Evolutionary conservation across 2,797 vertebrate species (phyloP), one percentile per base, ranked within the genome.

Genomic region (Rhincodon typus): DNA sequence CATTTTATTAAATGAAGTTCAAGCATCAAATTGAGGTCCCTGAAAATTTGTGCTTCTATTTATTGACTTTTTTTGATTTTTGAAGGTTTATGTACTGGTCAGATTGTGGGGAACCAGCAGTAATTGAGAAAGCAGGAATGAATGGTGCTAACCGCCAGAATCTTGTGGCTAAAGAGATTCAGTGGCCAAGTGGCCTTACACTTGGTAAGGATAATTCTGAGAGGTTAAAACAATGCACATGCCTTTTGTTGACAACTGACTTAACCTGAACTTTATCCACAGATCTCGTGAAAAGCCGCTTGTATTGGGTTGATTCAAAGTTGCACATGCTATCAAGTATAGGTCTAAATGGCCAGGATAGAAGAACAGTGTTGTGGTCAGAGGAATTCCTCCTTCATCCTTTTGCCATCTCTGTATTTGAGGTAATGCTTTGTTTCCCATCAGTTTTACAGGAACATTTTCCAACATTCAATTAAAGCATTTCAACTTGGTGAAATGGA

Each of bases 261-360:
- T 67, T 77, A 53, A 6, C 38, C 25, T 57, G 38, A 90, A 91
- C 62, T 38, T 93, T 95, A 6, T 69, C 90, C 30, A 42, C 97
- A 99, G 99, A 99, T 97, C 98, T 99, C 97, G 98, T 99, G 96
- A 99, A 99, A 98, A 98, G 98, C 72, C 97, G 99, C 69, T 97
- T 99, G n/a, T 99, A 99, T 97, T 99, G 99, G 99, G 98, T 99
- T 4, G 99, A 99, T 97, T 99, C 99, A 2, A 99, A 99, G 96
- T 97, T 99, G 84, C 99, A 99, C 97, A 98, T 98, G 97, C 97
- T 99, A 94, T 99, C 98, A 95, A 99, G 99, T 30, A 98, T 99
- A 53, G 99, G 99, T 97, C 97, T 99, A 95, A 99, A 99, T 25
- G 99, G 99, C 74, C 99, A 99, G 97, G 99, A 99, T 97, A 98